Base-by-base conservation (phyloP, 2,797 vertebrate species). In the Ataeniobius toweri region DNA sequence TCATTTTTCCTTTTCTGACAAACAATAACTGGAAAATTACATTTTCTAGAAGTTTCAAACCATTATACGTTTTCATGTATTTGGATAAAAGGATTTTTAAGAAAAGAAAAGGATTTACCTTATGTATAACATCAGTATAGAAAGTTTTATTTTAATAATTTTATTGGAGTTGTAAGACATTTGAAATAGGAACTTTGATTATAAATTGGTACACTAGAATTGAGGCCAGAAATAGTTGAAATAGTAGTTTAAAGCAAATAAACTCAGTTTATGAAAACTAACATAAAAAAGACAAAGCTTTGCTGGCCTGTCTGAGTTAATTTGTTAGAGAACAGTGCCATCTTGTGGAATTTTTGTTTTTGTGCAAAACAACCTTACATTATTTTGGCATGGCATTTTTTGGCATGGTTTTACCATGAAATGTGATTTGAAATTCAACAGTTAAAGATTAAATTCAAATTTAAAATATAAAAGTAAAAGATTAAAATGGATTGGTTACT, bases 251-350 rank as follows among this genome's bases (percentile, higher is more conserved):
- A 39, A 36, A 53, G 18, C 70, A 6, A 36, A 12, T 36, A 24
- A 55, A 24, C 4, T 36, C 18, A 6, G 28, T 9, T 13, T 24
- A 24, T 36, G 48, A 20, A 1, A 36, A 53, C 16, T 6, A 10
- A 9, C 6, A 5, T n/a, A 2, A 46, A 14, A 9, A 4, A 71
- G 24, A 7, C 22, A 63, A 22, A 53, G 12, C 51, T 24, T 26
- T n/a, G 14, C 8, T 28, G 6, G 18, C 16, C 28, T 26, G 22
- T 6, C 0, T 4, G 8, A 6, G 6, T 44, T 6, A 31, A 14
- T 68, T 81, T 10, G 55, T 55, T 56, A 63, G 81, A 77, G 24
- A 86, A n/a, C 74, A 53, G 56, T 67, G 84, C 87, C 92, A 86
- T 55, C 90, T 82, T 76, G 87, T 91, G 92, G 86, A 8, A n/a